phyloP scores from a whole-genome alignment of 2,888 invertebrate species.

The Carcina quercana region DNA sequence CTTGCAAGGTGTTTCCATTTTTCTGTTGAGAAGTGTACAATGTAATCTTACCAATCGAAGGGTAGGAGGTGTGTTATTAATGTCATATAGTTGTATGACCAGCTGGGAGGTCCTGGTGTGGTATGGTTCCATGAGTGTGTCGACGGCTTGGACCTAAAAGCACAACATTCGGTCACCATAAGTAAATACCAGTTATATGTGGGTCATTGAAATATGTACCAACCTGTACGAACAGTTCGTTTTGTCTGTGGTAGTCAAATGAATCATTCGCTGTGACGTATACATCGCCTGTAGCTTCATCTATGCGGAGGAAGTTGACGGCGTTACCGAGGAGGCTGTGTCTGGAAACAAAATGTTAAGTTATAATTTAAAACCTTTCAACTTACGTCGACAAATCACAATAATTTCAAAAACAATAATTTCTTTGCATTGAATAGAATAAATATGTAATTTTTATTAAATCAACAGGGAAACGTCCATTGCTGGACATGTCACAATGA shows the following conservation, averaged over 20 bases:
- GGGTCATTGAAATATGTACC: neutral
- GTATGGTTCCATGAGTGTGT: slow-evolving; percentile 53
- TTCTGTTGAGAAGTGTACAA: too few relatives aligned
- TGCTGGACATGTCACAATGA: too few relatives aligned
- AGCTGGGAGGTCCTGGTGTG: slow-evolving; percentile 71
- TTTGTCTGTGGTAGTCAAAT: slow-evolving; percentile 78
- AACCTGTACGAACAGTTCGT: slow-evolving; percentile 68
- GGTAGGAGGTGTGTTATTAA: slow-evolving; percentile 83
- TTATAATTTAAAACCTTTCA: too few relatives aligned
- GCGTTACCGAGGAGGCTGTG: slow-evolving; percentile 71
- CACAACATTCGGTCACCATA: neutral
- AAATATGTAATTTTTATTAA: too few relatives aligned
- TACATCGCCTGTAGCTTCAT: slow-evolving; percentile 72
- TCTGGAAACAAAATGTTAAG: slow-evolving; percentile 34
- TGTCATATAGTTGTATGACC: slow-evolving; percentile 77
- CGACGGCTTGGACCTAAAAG: slow-evolving; percentile 53
- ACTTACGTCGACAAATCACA: too few relatives aligned
- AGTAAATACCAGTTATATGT: too few relatives aligned
- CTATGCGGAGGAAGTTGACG: slow-evolving; percentile 56
- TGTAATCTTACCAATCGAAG: slow-evolving; percentile 69
- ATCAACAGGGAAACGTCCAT: too few relatives aligned
- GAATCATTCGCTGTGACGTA: slow-evolving; percentile 63
- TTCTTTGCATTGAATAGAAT: too few relatives aligned
- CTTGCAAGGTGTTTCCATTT: too few relatives aligned
- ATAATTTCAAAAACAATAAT: too few relatives aligned